Conservation (phyloP, 92 coral and sea anemone species). For the Siderastrea radians region DNA sequence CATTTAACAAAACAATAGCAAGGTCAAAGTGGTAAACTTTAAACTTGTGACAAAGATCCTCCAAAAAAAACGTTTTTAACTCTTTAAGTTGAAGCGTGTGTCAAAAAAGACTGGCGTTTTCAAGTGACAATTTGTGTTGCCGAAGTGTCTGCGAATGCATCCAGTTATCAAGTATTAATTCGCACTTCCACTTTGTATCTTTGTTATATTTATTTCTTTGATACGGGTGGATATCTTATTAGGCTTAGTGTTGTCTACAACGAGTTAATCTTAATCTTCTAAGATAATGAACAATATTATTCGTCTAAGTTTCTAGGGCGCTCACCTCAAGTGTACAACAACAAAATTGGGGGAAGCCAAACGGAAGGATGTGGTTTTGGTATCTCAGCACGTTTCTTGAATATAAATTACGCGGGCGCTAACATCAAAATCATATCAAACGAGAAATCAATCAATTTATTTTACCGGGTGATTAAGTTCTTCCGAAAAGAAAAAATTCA, state of each 20-base stretch:
- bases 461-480: not conserved
- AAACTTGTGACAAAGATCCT: no score
- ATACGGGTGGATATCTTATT: not conserved
- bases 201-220: not conserved
- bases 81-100: no score
- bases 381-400: not conserved
- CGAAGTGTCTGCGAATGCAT: not conserved
- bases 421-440: not conserved
- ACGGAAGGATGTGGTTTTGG: slow-evolving; percentile 29
- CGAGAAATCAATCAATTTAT: not conserved
- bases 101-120: no score
- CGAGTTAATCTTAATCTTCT: not conserved
- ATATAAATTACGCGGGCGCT: not conserved
- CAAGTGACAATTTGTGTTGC: not conserved
- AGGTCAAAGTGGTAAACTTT: no score
- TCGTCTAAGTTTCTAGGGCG: no score
- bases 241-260: not conserved
- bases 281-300: not conserved
- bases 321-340: not conserved
- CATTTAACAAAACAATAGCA: no score
- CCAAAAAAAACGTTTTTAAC: no score
- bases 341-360: slow-evolving; percentile 5
- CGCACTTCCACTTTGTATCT: not conserved
- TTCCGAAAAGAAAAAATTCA: not conserved
- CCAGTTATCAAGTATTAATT: not conserved